These are phyloP conservation scores for Micrastur ruficollis DNA, from an alignment of 2,797 vertebrate genomes.

Conservation along the genomic window DNA sequence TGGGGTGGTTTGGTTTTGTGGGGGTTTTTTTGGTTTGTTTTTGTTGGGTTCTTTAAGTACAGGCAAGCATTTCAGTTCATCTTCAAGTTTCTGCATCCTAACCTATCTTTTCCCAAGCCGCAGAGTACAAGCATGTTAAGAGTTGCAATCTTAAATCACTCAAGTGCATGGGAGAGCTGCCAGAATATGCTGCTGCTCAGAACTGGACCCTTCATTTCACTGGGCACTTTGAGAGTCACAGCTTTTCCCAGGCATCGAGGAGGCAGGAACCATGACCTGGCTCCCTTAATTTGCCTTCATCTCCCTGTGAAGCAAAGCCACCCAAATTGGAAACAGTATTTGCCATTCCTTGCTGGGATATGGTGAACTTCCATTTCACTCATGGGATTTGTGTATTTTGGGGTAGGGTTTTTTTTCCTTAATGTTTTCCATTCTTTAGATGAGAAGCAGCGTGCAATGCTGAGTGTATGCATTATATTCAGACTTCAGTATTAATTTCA, in stretches of 20 bases:
- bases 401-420: background rate
- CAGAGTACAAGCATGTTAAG: background rate
- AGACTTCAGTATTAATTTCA: background rate
- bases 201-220: background rate
- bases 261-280: background rate
- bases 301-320: background rate
- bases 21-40: background rate
- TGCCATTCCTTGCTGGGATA: background rate
- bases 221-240: background rate
- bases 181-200: accelerated
- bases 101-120: background rate
- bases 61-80: background rate
- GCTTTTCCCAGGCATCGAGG: background rate
- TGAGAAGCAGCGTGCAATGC: background rate
- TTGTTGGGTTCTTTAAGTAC: background rate
- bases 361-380: background rate
- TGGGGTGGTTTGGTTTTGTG: background rate
- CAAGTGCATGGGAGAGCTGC: background rate
- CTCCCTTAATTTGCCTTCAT: background rate
- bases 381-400: background rate
- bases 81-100: background rate
- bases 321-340: background rate
- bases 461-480: background rate
- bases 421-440: background rate
- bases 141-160: background rate